These are phyloP conservation scores for Trichogramma pretiosum DNA, from an alignment of 1,140 invertebrate species.

Conservation along the genomic window DNA sequence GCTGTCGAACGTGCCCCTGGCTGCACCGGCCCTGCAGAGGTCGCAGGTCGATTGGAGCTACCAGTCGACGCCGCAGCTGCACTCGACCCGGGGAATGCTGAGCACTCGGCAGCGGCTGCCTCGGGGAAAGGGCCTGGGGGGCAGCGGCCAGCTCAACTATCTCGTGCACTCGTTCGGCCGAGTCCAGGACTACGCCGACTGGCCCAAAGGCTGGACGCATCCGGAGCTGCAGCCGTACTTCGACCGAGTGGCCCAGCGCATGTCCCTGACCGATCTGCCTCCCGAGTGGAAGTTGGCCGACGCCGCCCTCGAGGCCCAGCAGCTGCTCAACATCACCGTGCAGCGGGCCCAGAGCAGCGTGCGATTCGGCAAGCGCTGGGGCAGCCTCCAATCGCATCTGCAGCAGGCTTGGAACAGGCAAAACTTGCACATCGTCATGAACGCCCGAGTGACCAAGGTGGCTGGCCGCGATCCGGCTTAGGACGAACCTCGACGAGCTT, in stretches of 20 bases:
- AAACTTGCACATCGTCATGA: constrained; percentile 62
- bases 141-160: constrained; percentile 62
- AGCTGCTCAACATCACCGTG: constrained; percentile 31
- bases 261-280: constrained; percentile 40
- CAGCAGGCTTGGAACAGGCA: constrained; percentile 52
- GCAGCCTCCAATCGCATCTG: constrained; percentile 58
- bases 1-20: constrained; percentile 52
- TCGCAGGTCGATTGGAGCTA: constrained; percentile 58
- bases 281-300: constrained; percentile 24
- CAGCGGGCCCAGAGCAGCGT: constrained; percentile 54
- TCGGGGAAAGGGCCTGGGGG: constrained; percentile 59
- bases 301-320: constrained; percentile 26
- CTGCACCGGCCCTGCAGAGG: constrained; percentile 56
- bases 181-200: constrained; percentile 51
- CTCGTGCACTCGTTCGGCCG: constrained; percentile 56
- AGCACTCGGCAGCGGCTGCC: constrained; percentile 57
- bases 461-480: neutral
- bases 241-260: constrained; percentile 36
- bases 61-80: constrained; percentile 51
- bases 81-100: constrained; percentile 57
- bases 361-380: constrained; percentile 59
- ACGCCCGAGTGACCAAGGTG: constrained; percentile 55
- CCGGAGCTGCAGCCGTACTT: constrained; percentile 49
- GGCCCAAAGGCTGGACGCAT: constrained; percentile 53
- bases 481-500: too few species aligned